These are phyloP conservation scores for Onychomys torridus DNA, from an alignment of 2,797 vertebrate species.

Conservation along the genomic window DNA sequence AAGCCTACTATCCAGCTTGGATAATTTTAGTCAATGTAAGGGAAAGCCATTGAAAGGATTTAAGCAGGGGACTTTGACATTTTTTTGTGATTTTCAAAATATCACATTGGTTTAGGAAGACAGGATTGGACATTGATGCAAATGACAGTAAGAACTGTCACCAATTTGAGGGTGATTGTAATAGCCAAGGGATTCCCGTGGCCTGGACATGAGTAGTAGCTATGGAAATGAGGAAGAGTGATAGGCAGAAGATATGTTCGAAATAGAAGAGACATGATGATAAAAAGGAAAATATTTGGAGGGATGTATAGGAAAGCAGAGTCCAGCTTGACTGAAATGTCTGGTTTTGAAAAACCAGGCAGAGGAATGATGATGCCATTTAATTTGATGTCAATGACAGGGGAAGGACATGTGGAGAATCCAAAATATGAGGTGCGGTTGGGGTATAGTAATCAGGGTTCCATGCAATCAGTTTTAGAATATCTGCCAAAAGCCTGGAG, in stretches of 20 bases:
- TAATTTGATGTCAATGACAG: neutral
- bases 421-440: neutral
- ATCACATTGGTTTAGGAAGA: neutral
- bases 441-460: neutral
- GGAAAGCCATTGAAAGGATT: neutral
- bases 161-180: neutral
- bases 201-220: neutral
- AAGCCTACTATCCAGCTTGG: neutral
- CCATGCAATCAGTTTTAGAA: neutral
- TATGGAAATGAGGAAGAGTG: neutral
- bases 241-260: neutral
- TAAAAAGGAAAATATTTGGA: neutral
- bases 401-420: neutral
- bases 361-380: neutral
- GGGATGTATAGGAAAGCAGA: neutral
- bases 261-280: neutral
- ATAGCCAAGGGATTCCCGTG: neutral
- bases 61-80: neutral
- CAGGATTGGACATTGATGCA: neutral
- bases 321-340: neutral
- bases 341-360: neutral
- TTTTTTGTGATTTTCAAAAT: constrained; percentile 20
- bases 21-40: neutral
- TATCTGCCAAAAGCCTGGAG: constrained; percentile 2
- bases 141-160: neutral